Evolutionary conservation across 2,888 invertebrate genomes (phyloP).

Genomic region (Pollenia angustigena): DNA sequence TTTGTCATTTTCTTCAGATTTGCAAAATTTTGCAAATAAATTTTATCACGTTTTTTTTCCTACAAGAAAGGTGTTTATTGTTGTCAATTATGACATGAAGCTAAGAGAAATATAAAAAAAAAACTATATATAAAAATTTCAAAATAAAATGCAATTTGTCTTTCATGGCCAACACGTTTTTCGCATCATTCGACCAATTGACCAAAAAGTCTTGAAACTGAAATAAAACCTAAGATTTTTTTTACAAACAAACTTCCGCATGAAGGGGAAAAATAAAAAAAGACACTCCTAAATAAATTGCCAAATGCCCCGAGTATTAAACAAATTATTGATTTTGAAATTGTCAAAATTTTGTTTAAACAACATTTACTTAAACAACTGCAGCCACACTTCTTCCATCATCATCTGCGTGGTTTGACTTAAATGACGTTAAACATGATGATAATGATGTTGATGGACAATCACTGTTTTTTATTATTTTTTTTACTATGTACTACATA

Average conservation of each 20-base stretch:
- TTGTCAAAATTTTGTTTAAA: conserved; percentile 39
- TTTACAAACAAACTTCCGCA: conserved; percentile 30
- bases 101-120: neutral
- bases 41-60: conserved; percentile 54
- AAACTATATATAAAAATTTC: neutral
- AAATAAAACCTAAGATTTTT: neutral
- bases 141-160: conserved; percentile 7
- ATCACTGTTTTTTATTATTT: conserved; percentile 8
- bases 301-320: conserved; percentile 39
- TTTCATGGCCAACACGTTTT: conserved; percentile 63
- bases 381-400: conserved; percentile 11
- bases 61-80: conserved; percentile 41
- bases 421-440: conserved; percentile 3
- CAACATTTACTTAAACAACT: conserved; percentile 10
- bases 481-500: neutral
- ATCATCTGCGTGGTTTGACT: conserved; percentile 20
- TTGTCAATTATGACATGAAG: conserved; percentile 48
- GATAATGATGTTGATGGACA: conserved; percentile 33
- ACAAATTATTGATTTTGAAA: conserved; percentile 45
- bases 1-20: conserved; percentile 20
- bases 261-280: neutral
- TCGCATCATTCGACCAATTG: conserved; percentile 41
- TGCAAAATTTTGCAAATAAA: conserved; percentile 11
- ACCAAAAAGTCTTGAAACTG: neutral
- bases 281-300: conserved; percentile 63